Percentiles rank a stretch among this genome's conserved stretches.
phyloP scores from a whole-genome alignment of 2,888 invertebrate genomes.

The Drosophila flavopinicola region DNA sequence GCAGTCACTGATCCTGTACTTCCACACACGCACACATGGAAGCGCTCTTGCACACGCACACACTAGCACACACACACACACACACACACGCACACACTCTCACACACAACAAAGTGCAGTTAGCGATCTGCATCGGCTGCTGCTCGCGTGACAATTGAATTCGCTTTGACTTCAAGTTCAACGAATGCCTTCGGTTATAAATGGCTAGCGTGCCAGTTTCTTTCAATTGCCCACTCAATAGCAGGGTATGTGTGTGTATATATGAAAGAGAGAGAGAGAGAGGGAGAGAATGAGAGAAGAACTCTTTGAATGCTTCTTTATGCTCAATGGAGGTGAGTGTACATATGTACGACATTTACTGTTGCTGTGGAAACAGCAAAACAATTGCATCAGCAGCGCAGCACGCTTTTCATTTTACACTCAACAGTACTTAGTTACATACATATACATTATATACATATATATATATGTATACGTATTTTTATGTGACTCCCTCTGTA shows the following conservation, averaged over 20 bases:
- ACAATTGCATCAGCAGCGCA: conserved; percentile 27
- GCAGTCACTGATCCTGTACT: neutral
- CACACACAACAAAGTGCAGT: conserved; percentile 5
- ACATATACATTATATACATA: neutral
- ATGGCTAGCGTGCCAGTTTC: conserved; percentile 46
- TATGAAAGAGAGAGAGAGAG: neutral
- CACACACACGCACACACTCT: neutral
- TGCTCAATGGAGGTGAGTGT: conserved; percentile 7
- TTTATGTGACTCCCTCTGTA: neutral
- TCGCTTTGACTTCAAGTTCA: conserved; percentile 81
- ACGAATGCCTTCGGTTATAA: conserved; percentile 61
- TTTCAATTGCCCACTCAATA: conserved; percentile 18
- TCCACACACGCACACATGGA: no score
- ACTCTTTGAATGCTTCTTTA: conserved; percentile 3
- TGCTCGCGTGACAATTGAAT: conserved; percentile 77
- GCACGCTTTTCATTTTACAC: conserved; percentile 28
- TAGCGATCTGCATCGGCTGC: conserved; percentile 51
- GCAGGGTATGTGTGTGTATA: neutral
- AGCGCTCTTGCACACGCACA: neutral
- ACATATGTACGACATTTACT: neutral
- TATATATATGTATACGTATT: neutral
- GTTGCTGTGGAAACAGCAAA: conserved; percentile 25
- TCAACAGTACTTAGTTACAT: neutral
- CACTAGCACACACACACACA: conserved; percentile 3
- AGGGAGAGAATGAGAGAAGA: neutral